Evolutionary conservation across 2,888 invertebrate genomes (phyloP).

Genomic region (Himalopsyche kuldschensis): DNA sequence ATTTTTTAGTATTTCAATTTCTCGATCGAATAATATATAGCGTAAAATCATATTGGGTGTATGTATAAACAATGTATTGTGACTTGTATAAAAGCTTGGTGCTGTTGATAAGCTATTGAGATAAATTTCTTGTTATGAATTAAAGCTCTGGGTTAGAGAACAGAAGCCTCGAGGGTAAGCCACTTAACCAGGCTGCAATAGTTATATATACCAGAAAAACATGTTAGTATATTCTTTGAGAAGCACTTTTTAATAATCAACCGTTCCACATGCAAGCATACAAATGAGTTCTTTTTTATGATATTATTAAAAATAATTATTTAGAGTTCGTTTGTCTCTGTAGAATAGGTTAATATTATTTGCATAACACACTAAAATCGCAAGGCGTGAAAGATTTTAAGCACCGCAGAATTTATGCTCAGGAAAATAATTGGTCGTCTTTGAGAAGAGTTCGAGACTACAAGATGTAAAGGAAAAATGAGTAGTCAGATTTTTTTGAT

Average conservation of each 20-base stretch:
- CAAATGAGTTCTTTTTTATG: not conserved
- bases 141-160: too few species aligned
- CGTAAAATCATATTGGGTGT: too few species aligned
- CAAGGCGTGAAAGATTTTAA: not conserved
- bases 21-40: too few species aligned
- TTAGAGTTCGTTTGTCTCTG: not conserved
- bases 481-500: too few species aligned
- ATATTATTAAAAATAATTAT: not conserved
- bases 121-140: too few species aligned
- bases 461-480: not conserved
- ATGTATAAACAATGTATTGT: too few species aligned
- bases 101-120: too few species aligned
- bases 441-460: not conserved
- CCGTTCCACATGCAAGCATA: not conserved
- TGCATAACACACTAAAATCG: not conserved
- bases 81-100: too few species aligned
- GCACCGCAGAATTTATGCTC: not conserved
- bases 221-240: not conserved
- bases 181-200: too few species aligned
- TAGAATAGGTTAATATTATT: not conserved
- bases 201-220: too few species aligned
- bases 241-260: not conserved
- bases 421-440: not conserved
- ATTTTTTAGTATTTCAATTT: too few species aligned
- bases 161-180: too few species aligned